Evolutionary conservation across 1,140 invertebrate species (phyloP).

Genomic region (Dendrolimus punctatus): DNA sequence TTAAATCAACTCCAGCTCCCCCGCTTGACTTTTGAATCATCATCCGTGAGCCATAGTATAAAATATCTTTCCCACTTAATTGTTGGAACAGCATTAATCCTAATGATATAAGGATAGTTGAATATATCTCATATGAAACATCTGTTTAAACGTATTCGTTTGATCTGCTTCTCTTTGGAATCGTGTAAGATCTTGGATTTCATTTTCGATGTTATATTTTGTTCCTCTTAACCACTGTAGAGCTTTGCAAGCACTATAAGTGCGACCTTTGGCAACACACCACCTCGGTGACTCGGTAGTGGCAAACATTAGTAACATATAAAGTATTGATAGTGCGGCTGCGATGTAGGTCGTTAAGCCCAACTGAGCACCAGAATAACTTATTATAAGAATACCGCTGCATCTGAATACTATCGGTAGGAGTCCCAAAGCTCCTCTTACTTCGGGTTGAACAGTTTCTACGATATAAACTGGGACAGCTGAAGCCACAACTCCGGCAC

Average conservation of each 20-base stretch:
- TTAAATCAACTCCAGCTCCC: slow-evolving; percentile 80
- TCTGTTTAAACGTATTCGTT: slow-evolving; percentile 72
- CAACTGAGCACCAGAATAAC: slow-evolving; percentile 80
- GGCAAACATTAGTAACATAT: slow-evolving; percentile 82
- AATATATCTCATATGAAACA: slow-evolving; percentile 80
- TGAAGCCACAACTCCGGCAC: slow-evolving; percentile 88
- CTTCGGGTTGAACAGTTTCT: slow-evolving; percentile 92
- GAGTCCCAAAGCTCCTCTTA: slow-evolving; percentile 88
- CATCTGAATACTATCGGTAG: slow-evolving; percentile 94
- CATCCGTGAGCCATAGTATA: slow-evolving; percentile 91
- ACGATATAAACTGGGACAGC: slow-evolving; percentile 93
- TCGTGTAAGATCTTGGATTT: slow-evolving; percentile 84
- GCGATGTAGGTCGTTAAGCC: slow-evolving; percentile 85
- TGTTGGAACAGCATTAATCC: slow-evolving; percentile 96
- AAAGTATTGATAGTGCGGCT: slow-evolving; percentile 82
- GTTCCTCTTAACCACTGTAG: slow-evolving; percentile 86
- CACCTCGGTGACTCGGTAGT: slow-evolving; percentile 94
- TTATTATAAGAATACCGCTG: slow-evolving; percentile 86
- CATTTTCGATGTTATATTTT: slow-evolving; percentile 83
- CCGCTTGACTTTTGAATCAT: slow-evolving; percentile 89
- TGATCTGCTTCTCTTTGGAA: slow-evolving; percentile 79
- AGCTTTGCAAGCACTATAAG: slow-evolving; percentile 81
- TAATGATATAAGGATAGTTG: slow-evolving; percentile 84
- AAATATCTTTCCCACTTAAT: slow-evolving; percentile 92
- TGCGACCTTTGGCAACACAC: slow-evolving; percentile 83